Base-by-base conservation (phyloP, 2,113 vertebrate genomes). In the Progne subis region DNA sequence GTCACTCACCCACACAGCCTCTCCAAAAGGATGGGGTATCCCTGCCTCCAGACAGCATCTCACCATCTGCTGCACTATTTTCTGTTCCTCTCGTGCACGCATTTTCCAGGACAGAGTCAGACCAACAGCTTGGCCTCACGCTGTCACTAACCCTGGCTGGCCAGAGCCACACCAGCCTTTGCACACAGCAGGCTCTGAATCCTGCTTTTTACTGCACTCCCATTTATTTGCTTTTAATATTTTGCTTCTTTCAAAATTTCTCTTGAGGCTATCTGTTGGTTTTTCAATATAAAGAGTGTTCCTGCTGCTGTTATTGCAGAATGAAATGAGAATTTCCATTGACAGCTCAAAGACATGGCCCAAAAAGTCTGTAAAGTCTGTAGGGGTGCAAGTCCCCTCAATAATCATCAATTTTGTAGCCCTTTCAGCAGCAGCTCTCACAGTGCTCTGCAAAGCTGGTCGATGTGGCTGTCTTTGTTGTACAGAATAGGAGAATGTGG, bases 11-110 rank as follows among this genome's bases (percentile, higher is more conserved):
- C 71, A 64, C 34, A 11, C 69, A 76, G 44, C 39, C 32, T 94
- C 61, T 52, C 37, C 71, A 56, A 50, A n/a, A 50, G 77, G 86
- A 83, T 61, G 95, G 96, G 95, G 34, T 95, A 95, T 94, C 93
- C 95, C 95, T 95, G 78, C 86, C 92, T 94, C n/a, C 94, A 90
- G 21, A 78, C 34, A 61, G 60, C 76, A 4, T 16, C 16, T 26
- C 83, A 56, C 94, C 94, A 93, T 94, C 94, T 78, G 82, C 8
- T 85, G 13, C 10, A 23, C 84, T 82, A n/a, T 46, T 90, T 92
- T 41, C 75, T 43, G 25, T n/a, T 70, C 92, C 61, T 72, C 75
- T 70, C 0, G 0, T 46, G 70, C 29, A 17, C 1, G 0, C 15
- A 1, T 79, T 77, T 46, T 68, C 41, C 82, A 81, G 85, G 37